These are phyloP conservation scores for Drosophila lacertosa DNA, from an alignment of 1,140 invertebrate species.

Conservation along the genomic window DNA sequence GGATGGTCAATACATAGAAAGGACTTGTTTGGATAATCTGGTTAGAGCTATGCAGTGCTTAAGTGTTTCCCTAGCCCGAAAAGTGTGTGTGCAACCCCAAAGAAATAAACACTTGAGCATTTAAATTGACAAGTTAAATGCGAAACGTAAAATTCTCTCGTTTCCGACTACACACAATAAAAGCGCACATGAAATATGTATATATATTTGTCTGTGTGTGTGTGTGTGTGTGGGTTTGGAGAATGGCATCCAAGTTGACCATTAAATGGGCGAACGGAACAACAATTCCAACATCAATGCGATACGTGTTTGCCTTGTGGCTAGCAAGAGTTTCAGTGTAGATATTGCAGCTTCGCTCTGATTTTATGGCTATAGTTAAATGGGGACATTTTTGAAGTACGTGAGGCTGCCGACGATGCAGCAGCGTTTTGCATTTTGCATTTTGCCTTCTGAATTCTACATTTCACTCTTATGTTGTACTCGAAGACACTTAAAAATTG, in stretches of 20 bases:
- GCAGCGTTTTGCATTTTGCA: slow-evolving; percentile 18
- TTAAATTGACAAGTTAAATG: slow-evolving; percentile 64
- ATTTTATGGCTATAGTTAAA: slow-evolving; percentile 61
- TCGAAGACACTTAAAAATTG: slow-evolving; percentile 11
- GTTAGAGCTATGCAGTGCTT: slow-evolving; percentile 41
- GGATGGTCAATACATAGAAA: slow-evolving; percentile 21
- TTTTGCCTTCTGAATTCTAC: slow-evolving; percentile 4
- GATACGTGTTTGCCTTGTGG: slow-evolving; percentile 67
- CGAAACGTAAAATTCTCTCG: slow-evolving; percentile 30
- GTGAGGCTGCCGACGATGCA: slow-evolving; percentile 11
- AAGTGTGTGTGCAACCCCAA: background rate
- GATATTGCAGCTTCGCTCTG: slow-evolving; percentile 36
- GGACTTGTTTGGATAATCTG: slow-evolving; percentile 44
- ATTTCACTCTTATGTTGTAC: slow-evolving; percentile 1
- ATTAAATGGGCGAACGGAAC: slow-evolving; percentile 35
- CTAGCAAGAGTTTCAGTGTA: slow-evolving; percentile 12
- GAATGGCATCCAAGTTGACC: slow-evolving; percentile 62
- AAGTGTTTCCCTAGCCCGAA: slow-evolving; percentile 25
- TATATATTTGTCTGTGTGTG: background rate
- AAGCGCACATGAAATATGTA: slow-evolving; percentile 62
- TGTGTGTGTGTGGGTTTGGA: background rate
- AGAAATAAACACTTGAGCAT: slow-evolving; percentile 40
- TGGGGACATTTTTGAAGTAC: slow-evolving; percentile 47
- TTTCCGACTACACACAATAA: slow-evolving; percentile 28
- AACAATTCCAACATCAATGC: slow-evolving; percentile 54